phyloP scores from a whole-genome alignment of 1,140 invertebrate genomes.

The Homalodisca vitripennis region DNA sequence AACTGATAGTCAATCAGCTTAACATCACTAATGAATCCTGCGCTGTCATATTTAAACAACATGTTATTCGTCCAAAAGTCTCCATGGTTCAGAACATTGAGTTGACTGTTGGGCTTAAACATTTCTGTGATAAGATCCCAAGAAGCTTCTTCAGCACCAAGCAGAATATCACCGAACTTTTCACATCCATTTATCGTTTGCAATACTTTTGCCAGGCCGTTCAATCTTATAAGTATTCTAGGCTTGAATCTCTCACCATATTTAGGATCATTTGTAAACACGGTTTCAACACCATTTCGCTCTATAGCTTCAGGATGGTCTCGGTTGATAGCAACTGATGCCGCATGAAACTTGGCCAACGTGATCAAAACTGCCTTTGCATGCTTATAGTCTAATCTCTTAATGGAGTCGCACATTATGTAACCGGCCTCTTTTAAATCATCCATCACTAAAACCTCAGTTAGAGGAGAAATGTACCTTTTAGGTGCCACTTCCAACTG shows the following conservation, averaged over 20 bases:
- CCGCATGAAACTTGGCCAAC: slow-evolving; percentile 41
- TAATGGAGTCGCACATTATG: slow-evolving; percentile 38
- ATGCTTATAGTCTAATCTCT: slow-evolving; percentile 39
- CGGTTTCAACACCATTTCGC: neutral
- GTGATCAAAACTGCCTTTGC: slow-evolving; percentile 35
- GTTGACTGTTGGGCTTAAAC: neutral
- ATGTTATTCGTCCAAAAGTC: slow-evolving; percentile 41
- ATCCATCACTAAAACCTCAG: slow-evolving; percentile 36
- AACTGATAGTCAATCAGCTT: slow-evolving; percentile 35
- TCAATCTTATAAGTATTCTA: neutral
- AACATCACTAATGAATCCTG: neutral
- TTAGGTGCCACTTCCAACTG: neutral
- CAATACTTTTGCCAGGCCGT: neutral
- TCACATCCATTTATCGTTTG: neutral
- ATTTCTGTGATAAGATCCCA: neutral
- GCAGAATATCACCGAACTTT: neutral
- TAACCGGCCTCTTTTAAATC: slow-evolving; percentile 39
- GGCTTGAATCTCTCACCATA: neutral
- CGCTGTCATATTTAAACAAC: slow-evolving; percentile 31
- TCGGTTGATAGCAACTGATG: slow-evolving; percentile 32
- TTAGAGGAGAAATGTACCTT: neutral
- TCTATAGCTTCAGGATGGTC: slow-evolving; percentile 24
- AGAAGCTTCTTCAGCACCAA: neutral
- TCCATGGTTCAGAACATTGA: slow-evolving; percentile 37
- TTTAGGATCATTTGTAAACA: neutral